A percentile compares a stretch with the other conserved stretches of the same genome.
Conservation (phyloP, 2,888 invertebrate genomes). For the Caenorhabditis panamensis region DNA sequence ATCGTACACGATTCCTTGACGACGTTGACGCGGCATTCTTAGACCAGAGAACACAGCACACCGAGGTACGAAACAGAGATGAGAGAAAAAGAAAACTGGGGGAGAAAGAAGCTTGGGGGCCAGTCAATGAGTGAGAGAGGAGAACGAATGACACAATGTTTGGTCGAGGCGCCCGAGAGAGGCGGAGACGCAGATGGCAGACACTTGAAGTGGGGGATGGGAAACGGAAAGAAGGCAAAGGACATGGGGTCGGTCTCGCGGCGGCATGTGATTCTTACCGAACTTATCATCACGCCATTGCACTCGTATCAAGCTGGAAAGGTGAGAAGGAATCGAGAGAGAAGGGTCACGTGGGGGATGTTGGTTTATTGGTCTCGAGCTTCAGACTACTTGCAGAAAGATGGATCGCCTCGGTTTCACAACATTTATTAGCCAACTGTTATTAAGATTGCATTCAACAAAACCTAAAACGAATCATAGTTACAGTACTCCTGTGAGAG, state of each 20-base stretch:
- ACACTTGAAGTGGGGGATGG: neutral
- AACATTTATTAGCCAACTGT: conserved; percentile 11
- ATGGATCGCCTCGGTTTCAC: too few relatives aligned
- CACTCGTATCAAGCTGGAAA: conserved; percentile 47
- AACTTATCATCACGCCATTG: conserved; percentile 48
- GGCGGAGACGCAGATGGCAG: conserved; percentile 5
- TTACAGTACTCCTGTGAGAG: conserved; percentile 6
- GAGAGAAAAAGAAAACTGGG: conserved; percentile 30
- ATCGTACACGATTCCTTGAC: conserved; percentile 61
- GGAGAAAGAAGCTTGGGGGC: conserved; percentile 5
- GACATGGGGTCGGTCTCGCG: conserved; percentile 25
- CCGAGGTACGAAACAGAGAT: conserved; percentile 12
- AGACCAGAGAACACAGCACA: conserved; percentile 43
- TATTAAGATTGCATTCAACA: conserved; percentile 28
- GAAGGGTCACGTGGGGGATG: conserved; percentile 22
- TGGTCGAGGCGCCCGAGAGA: conserved; percentile 35
- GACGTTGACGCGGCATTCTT: conserved; percentile 57
- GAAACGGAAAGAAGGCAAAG: neutral
- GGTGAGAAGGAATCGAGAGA: conserved; percentile 3
- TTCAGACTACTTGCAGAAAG: too few relatives aligned
- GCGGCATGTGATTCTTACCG: conserved; percentile 43
- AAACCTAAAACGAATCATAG: neutral
- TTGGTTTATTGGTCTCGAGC: conserved; percentile 22
- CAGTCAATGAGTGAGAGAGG: conserved; percentile 15
- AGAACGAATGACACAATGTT: conserved; percentile 50